A percentile compares a stretch with the other conserved stretches of the same genome.
phyloP scores from a whole-genome alignment of 2,113 vertebrate genomes.

The Trachemys scripta region DNA sequence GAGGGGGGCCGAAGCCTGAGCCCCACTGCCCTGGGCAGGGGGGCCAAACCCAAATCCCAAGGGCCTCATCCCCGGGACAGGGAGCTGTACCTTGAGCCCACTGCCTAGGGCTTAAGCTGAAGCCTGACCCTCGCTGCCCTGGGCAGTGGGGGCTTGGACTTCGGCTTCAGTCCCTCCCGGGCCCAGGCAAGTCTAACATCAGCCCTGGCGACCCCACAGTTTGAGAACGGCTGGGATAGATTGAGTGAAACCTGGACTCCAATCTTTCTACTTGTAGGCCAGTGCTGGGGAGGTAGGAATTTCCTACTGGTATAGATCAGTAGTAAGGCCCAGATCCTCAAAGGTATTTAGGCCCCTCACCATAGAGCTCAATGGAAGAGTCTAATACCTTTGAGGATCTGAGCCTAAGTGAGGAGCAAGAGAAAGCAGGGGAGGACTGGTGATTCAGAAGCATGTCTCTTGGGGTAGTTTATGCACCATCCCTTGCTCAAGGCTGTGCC shows the following conservation, averaged over 20 bases:
- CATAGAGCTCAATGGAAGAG: background rate
- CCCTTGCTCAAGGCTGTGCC: background rate
- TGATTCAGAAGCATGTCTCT: background rate
- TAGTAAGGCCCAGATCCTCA: background rate
- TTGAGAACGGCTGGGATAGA: background rate
- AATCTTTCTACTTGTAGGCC: background rate
- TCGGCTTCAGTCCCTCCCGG: too few species aligned
- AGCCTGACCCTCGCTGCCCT: too few species aligned
- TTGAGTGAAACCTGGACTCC: background rate
- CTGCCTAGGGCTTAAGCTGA: too few species aligned
- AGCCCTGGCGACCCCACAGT: too few species aligned
- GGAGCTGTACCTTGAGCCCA: too few species aligned
- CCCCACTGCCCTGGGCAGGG: too few species aligned
- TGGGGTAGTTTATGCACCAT: background rate
- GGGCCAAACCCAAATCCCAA: too few species aligned
- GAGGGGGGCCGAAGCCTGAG: too few species aligned
- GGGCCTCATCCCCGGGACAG: too few species aligned
- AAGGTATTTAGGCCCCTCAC: background rate
- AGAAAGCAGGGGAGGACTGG: background rate
- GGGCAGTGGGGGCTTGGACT: too few species aligned
- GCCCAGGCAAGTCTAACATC: too few species aligned
- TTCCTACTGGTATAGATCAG: background rate
- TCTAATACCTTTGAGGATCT: background rate
- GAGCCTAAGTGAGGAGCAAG: background rate
- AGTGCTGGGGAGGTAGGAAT: slow-evolving; percentile 16